Conservation (phyloP, 2,888 invertebrate species). For the Odontocolon sp. region DNA sequence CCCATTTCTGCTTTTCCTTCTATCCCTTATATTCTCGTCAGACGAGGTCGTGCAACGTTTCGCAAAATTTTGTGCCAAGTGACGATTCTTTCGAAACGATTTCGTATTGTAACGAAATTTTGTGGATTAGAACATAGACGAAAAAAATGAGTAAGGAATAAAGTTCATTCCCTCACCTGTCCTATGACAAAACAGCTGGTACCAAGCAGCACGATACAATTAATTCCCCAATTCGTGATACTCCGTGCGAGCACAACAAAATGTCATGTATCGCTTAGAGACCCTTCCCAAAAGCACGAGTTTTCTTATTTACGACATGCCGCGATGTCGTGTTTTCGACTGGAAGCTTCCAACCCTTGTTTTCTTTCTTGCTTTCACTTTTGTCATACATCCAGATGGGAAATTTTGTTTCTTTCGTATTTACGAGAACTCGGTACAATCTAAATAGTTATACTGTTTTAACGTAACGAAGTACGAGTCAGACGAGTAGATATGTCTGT, state of each 20-base stretch:
- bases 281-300: conserved; percentile 27
- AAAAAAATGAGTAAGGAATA: conserved; percentile 8
- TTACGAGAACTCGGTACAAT: neutral
- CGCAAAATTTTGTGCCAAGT: neutral
- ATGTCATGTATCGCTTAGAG: conserved; percentile 44
- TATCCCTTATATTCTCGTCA: neutral
- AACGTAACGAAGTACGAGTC: too few species aligned
- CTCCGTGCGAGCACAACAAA: conserved; percentile 18
- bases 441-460: too few species aligned
- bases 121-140: neutral
- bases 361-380: conserved; percentile 47
- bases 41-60: neutral
- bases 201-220: conserved; percentile 69
- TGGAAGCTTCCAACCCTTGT: conserved; percentile 38
- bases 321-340: conserved; percentile 64
- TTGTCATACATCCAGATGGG: neutral
- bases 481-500: too few species aligned
- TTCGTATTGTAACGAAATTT: too few species aligned
- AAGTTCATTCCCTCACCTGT: neutral
- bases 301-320: conserved; percentile 67
- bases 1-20: neutral
- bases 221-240: conserved; percentile 63
- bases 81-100: too few species aligned
- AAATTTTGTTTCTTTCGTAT: conserved; percentile 6
- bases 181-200: conserved; percentile 58